Percentiles rank a stretch among this genome's conserved stretches.
Conservation (phyloP, 92 coral and sea anemone genomes). For the Hydrozoanthus gracilis region DNA sequence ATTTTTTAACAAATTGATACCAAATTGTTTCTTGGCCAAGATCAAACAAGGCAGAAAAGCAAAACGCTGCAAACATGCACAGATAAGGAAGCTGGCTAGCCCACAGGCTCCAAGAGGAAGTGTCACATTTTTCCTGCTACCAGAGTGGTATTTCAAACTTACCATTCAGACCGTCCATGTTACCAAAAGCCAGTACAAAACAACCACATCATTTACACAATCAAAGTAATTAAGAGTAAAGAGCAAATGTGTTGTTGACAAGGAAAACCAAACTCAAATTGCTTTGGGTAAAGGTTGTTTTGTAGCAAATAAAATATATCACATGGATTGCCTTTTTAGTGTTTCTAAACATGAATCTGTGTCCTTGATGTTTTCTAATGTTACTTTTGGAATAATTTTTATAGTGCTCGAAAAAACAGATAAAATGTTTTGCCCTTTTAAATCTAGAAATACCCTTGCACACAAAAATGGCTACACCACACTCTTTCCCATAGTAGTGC, state of each 20-base stretch:
- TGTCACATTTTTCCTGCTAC: constrained; percentile 73
- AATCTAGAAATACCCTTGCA: neutral
- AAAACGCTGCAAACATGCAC: neutral
- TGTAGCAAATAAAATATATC: neutral
- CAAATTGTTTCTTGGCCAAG: too few species aligned
- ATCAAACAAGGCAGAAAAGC: neutral
- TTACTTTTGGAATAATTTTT: constrained; percentile 14
- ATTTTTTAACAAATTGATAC: too few species aligned
- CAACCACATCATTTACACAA: constrained; percentile 43
- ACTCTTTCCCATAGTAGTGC: neutral
- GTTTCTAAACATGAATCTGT: constrained; percentile 3
- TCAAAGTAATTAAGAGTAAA: neutral
- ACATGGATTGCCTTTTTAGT: constrained; percentile 42
- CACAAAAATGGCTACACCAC: neutral
- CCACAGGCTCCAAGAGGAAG: constrained; percentile 79
- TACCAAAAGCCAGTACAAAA: constrained; percentile 43
- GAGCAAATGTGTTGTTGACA: constrained; percentile 1
- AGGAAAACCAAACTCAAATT: neutral
- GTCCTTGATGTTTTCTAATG: constrained; percentile 33
- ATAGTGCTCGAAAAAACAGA: neutral
- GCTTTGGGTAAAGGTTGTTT: constrained; percentile 41
- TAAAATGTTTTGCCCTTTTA: neutral
- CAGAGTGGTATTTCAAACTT: constrained; percentile 44
- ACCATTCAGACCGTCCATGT: constrained; percentile 53
- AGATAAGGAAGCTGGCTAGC: constrained; percentile 28